These are phyloP conservation scores for Hystrix cristata DNA, from an alignment of 2,113 vertebrate species.

Conservation along the genomic window DNA sequence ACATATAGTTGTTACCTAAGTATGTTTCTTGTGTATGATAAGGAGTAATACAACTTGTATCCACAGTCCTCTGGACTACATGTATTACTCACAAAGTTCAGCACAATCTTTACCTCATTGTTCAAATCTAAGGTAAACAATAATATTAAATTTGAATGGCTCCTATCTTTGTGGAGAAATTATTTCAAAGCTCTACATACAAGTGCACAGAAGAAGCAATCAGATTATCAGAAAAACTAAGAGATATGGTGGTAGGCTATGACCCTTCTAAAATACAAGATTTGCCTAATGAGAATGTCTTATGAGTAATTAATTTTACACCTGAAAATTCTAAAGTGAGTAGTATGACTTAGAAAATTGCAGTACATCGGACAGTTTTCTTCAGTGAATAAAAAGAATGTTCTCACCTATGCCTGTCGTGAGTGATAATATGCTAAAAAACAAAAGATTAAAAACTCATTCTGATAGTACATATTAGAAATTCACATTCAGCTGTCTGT, in stretches of 20 bases:
- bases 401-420: not conserved
- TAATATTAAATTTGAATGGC: not conserved
- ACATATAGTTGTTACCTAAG: not conserved
- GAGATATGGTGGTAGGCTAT: not conserved
- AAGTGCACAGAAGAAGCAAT: not conserved
- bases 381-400: not conserved
- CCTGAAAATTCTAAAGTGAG: not conserved
- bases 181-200: not conserved
- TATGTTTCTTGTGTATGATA: not conserved
- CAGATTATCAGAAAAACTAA: not conserved
- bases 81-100: not conserved
- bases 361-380: not conserved
- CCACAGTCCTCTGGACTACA: not conserved
- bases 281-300: not conserved
- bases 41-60: not conserved
- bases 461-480: not conserved
- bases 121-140: constrained; percentile 7
- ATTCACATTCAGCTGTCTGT: not conserved
- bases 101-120: not conserved
- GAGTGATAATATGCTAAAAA: not conserved
- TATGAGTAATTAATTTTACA: not conserved
- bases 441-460: not conserved
- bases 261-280: not conserved
- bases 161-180: not conserved
- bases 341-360: not conserved